A percentile compares a stretch with the other conserved stretches of the same genome.
Evolutionary conservation across 2,113 vertebrate genomes (phyloP).

Genomic region (Trematocara marginatum): DNA sequence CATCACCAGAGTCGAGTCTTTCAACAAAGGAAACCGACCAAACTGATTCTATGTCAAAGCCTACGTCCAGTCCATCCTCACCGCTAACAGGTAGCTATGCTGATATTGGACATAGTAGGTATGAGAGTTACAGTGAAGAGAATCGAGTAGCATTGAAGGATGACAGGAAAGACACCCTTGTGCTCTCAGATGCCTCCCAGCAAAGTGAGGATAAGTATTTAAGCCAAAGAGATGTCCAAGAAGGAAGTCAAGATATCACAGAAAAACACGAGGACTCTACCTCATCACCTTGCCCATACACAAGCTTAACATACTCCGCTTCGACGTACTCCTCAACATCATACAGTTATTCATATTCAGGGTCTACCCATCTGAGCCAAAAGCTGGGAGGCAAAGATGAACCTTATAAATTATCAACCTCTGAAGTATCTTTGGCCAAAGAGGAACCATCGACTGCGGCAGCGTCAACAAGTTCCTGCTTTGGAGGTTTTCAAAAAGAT

Average conservation of each 20-base stretch:
- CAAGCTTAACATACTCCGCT: constrained; percentile 42
- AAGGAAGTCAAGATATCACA: constrained; percentile 3
- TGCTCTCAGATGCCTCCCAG: constrained; percentile 8
- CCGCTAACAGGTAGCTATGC: constrained; percentile 34
- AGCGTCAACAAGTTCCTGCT: constrained; percentile 63
- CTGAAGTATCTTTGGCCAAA: constrained; percentile 51
- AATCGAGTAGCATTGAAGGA: constrained; percentile 9
- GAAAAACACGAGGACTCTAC: constrained; percentile 55
- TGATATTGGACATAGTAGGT: constrained; percentile 35
- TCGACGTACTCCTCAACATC: constrained; percentile 62
- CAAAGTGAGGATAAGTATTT: constrained; percentile 28
- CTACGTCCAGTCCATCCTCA: background rate
- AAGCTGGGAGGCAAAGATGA: constrained; percentile 43
- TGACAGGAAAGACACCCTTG: constrained; percentile 13
- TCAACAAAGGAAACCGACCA: background rate
- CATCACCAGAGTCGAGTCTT: background rate
- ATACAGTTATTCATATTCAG: constrained; percentile 59
- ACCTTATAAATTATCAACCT: constrained; percentile 12
- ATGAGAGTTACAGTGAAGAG: constrained; percentile 11
- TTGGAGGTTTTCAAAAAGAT: constrained; percentile 72
- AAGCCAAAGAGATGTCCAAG: constrained; percentile 31
- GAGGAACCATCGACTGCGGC: constrained; percentile 68
- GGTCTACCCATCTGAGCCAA: constrained; percentile 44
- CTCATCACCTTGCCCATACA: constrained; percentile 66
- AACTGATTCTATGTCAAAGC: background rate